Base-by-base conservation (phyloP, 2,797 vertebrate genomes). In the Gallirallus australis region DNA sequence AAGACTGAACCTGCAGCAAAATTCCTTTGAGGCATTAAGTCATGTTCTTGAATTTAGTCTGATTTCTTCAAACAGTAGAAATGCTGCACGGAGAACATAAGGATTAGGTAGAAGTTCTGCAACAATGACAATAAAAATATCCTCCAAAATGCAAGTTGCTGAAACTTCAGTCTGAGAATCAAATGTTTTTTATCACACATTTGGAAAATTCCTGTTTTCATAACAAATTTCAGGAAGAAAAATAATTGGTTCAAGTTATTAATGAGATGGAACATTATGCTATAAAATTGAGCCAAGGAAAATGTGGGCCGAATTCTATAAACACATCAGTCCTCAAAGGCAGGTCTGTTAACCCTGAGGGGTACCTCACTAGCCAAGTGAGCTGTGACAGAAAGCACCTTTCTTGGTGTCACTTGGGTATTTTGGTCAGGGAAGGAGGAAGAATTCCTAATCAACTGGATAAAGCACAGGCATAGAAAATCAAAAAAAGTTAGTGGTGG, bases 21-120 rank as follows among this genome's bases (percentile, higher is more conserved):
- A 93, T 66, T 79, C 45, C 48, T 69, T 66, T 56, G 64, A 66
- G 80, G 27, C 24, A 45, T 89, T 72, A 78, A 68, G 27, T 39
- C 40, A 16, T 13, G 7, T 63, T 14, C 73, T 93, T 91, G 57
- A 66, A 69, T 86, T 66, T 59, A 73, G 20, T 42, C 23, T 84
- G 54, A 88, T 86, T 91, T 86, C 72, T 86, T 92, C 77, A 65
- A 91, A 69, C 15, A 82, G n/a, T 42, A 79, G 28, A 94, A 83
- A 66, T 86, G 70, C n/a, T 65, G 68, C 37, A 82, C 31, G 70
- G 70, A 47, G n/a, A 94, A 45, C 1, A 3, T 70, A 78, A 90
- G 54, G 27, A 59, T 85, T 53, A 76, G 10, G 33, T 40, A 76
- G 28, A 75, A 91, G 39, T 83, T 93, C 33, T 89, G 39, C 48